A percentile compares a stretch with the other conserved stretches of the same genome.
Conservation (phyloP, 1,140 invertebrate genomes). For the fruit fly (Drosophila melanogaster) region DNA sequence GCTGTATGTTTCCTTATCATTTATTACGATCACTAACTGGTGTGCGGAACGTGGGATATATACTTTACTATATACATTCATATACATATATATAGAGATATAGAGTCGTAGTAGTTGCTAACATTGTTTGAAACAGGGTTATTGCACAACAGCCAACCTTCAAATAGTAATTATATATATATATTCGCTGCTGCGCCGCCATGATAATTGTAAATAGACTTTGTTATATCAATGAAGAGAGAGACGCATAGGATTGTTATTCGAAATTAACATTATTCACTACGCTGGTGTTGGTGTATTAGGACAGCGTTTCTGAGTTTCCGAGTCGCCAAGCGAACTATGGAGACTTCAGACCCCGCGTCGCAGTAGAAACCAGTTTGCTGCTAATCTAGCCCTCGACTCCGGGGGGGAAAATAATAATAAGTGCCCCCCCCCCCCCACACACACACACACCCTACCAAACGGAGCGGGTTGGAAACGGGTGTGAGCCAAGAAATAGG, state of each 20-base stretch:
- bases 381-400: constrained; percentile 38
- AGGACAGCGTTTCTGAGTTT: constrained; percentile 18
- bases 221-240: constrained; percentile 40
- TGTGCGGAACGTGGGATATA: constrained; percentile 10
- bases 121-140: constrained; percentile 25
- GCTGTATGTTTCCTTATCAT: constrained; percentile 33
- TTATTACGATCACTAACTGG: constrained; percentile 42
- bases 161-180: constrained; percentile 34
- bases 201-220: constrained; percentile 53
- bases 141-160: constrained; percentile 42
- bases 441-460: too few relatives aligned
- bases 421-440: constrained; percentile 7
- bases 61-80: neutral
- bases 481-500: neutral
- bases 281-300: constrained; percentile 23
- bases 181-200: constrained; percentile 19
- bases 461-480: neutral
- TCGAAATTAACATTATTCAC: constrained; percentile 50
- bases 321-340: neutral
- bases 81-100: too few relatives aligned
- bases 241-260: constrained; percentile 44
- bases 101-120: constrained; percentile 12
- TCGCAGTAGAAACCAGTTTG: constrained; percentile 49
- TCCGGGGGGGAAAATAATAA: constrained; percentile 16
- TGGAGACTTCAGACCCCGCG: constrained; percentile 5